Conservation (phyloP, 1,140 invertebrate genomes). For the Aphis craccivora region DNA sequence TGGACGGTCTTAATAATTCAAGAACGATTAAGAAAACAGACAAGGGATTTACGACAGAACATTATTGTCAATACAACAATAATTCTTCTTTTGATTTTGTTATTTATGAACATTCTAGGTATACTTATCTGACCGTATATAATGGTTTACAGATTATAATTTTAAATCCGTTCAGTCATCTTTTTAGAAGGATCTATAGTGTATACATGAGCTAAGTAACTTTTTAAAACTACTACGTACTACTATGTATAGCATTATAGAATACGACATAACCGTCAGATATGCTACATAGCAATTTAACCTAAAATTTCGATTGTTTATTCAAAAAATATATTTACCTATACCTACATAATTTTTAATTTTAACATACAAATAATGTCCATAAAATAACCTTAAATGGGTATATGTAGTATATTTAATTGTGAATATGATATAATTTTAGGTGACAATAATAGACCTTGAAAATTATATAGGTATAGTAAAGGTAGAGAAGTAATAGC, state of each 20-base stretch:
- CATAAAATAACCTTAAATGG: background rate
- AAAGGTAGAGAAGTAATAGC: background rate
- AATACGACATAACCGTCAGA: background rate
- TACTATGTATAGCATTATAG: background rate
- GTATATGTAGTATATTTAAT: background rate
- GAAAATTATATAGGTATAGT: background rate
- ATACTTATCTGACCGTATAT: background rate
- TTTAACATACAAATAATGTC: background rate
- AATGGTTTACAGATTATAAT: slow-evolving; percentile 42
- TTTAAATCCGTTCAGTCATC: slow-evolving; percentile 23
- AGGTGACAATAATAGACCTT: background rate
- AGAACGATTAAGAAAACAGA: slow-evolving; percentile 31
- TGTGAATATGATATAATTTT: background rate
- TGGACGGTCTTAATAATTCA: slow-evolving; percentile 22
- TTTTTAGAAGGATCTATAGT: background rate
- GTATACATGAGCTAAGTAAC: background rate
- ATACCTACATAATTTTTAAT: background rate
- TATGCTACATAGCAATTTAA: background rate
- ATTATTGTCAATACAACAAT: slow-evolving; percentile 37
- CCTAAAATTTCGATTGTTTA: background rate
- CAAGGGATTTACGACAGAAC: slow-evolving; percentile 9
- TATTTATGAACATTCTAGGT: background rate
- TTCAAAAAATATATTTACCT: background rate
- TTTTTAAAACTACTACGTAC: background rate
- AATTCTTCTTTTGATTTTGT: slow-evolving; percentile 14